These are phyloP conservation scores for Cossypha dichroa DNA, from an alignment of 2,797 vertebrate genomes.

Conservation along the genomic window DNA sequence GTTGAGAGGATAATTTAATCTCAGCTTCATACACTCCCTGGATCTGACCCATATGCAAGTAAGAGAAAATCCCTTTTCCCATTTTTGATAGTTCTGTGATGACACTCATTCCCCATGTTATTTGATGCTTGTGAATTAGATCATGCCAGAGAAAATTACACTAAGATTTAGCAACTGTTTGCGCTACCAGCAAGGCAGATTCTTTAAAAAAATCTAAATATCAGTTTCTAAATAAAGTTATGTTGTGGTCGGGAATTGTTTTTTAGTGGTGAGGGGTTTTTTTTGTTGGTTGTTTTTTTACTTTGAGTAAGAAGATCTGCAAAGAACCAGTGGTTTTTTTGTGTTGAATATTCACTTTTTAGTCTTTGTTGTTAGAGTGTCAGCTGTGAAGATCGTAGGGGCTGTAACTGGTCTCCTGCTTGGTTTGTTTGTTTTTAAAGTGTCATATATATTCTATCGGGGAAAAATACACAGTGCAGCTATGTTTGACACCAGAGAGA, in stretches of 20 bases:
- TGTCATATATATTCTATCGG: neutral
- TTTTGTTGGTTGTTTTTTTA: neutral
- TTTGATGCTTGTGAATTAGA: neutral
- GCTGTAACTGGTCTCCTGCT: neutral
- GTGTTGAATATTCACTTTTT: neutral
- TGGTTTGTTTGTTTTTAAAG: neutral
- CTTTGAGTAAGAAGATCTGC: neutral
- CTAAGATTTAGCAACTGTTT: neutral
- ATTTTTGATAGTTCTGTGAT: neutral
- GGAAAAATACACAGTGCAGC: neutral
- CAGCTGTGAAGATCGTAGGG: neutral
- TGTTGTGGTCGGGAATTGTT: neutral
- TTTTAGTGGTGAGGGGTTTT: neutral
- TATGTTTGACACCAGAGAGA: neutral
- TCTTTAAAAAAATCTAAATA: neutral
- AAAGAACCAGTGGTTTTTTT: neutral
- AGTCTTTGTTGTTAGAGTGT: neutral
- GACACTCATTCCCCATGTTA: neutral
- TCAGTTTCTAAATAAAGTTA: neutral
- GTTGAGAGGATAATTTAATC: constrained; percentile 48
- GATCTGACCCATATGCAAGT: constrained; percentile 23
- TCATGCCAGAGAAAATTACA: neutral
- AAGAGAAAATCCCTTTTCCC: constrained; percentile 28
- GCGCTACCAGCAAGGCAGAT: neutral
- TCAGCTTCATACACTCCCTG: neutral